phyloP scores from a whole-genome alignment of 2,888 invertebrate genomes.

The Diplazon laetatorius region DNA sequence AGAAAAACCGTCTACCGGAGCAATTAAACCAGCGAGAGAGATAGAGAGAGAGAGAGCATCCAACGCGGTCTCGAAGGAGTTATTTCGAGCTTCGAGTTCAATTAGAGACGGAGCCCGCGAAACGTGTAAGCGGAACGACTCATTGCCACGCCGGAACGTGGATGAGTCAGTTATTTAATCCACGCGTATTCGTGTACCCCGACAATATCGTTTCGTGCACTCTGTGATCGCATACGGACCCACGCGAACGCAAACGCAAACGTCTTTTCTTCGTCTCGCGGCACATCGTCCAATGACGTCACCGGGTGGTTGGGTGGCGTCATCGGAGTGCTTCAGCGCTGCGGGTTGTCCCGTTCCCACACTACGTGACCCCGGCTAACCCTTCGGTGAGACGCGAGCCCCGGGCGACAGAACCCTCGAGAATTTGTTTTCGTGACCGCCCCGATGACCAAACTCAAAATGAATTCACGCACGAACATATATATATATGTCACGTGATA shows the following conservation, averaged over 20 bases:
- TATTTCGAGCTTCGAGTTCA: constrained; percentile 78
- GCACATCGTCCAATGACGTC: constrained; percentile 72
- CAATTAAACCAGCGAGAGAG: constrained; percentile 77
- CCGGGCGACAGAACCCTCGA: constrained; percentile 39
- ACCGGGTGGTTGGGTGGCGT: constrained; percentile 75
- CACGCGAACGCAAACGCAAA: constrained; percentile 53
- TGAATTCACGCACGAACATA: neutral
- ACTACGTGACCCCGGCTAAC: constrained; percentile 77
- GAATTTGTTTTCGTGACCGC: constrained; percentile 19
- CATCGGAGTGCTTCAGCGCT: constrained; percentile 71
- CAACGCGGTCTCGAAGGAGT: constrained; percentile 72
- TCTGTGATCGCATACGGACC: too few species aligned
- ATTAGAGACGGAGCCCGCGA: constrained; percentile 75
- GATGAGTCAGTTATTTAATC: constrained; percentile 76
- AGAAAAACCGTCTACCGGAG: constrained; percentile 73
- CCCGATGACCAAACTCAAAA: neutral
- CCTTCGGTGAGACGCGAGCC: too few species aligned
- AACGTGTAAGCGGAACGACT: constrained; percentile 75
- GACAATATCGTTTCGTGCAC: constrained; percentile 39
- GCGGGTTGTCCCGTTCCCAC: constrained; percentile 75
- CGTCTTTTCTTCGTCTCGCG: constrained; percentile 48
- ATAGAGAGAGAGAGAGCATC: too few species aligned
- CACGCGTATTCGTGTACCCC: constrained; percentile 19
- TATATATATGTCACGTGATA: neutral
- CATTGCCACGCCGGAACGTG: constrained; percentile 77